Evolutionary conservation across 53 echinoderm and acorn worm genomes (phyloP).

Genomic region (Patiria pectinifera): DNA sequence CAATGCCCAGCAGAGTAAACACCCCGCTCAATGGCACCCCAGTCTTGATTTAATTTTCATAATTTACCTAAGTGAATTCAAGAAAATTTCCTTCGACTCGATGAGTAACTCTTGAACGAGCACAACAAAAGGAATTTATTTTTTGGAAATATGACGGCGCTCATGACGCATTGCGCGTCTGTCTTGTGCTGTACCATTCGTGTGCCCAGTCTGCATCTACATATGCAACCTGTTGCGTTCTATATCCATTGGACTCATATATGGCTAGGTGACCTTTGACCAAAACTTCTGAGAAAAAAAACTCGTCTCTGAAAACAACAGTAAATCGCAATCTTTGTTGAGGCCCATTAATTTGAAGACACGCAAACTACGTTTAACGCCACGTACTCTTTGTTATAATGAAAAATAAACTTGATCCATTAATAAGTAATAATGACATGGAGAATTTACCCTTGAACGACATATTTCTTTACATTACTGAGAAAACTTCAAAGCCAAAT

Average conservation of each 20-base stretch:
- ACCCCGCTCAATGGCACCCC: constrained; percentile 21
- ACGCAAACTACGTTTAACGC: no score
- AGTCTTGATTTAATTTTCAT: constrained; percentile 27
- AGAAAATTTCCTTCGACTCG: not conserved
- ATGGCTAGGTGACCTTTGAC: not conserved
- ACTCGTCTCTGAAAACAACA: no score
- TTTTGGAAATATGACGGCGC: not conserved
- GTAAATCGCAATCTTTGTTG: no score
- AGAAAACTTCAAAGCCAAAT: no score
- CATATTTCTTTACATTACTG: no score
- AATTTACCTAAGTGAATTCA: not conserved
- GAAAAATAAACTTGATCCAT: no score
- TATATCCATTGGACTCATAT: not conserved
- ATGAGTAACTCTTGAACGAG: not conserved
- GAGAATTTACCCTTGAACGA: no score
- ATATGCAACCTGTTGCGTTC: not conserved
- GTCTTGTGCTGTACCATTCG: not conserved
- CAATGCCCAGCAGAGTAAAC: constrained; percentile 56
- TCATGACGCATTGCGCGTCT: not conserved
- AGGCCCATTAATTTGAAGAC: no score
- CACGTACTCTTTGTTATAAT: no score
- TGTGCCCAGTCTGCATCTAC: not conserved
- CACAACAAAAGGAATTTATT: constrained; percentile 2
- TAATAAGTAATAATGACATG: no score
- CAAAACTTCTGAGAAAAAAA: no score